Conservation (phyloP, 1,140 invertebrate genomes). For the Platyscapa corneri region DNA sequence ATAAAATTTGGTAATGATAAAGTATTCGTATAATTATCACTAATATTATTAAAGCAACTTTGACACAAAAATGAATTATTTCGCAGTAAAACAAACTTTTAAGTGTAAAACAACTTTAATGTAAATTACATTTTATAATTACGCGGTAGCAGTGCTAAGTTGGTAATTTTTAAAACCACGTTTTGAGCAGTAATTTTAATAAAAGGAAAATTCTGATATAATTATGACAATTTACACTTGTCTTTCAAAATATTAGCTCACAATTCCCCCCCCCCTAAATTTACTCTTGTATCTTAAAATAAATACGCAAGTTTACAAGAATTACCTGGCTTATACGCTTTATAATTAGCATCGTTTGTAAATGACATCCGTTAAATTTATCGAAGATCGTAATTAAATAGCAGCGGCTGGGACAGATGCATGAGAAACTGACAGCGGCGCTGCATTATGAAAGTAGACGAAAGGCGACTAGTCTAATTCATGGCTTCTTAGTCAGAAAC, state of each 20-base stretch:
- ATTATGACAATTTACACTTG: background rate
- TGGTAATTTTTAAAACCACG: too few species aligned
- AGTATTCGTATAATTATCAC: too few species aligned
- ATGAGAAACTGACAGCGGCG: background rate
- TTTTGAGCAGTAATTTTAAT: background rate
- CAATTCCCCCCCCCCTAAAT: background rate
- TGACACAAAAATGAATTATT: background rate
- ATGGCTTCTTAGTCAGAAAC: conserved; percentile 52
- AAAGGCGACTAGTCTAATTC: conserved; percentile 40
- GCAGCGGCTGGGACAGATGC: conserved; percentile 10
- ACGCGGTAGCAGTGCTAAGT: too few species aligned
- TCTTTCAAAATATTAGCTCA: background rate
- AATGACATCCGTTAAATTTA: background rate
- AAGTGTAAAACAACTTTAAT: too few species aligned
- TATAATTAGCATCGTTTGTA: background rate
- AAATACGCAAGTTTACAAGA: background rate
- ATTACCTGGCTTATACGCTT: background rate
- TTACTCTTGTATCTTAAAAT: background rate
- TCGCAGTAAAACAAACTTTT: background rate
- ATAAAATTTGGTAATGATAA: too few species aligned
- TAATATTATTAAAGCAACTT: too few species aligned
- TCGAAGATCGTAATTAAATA: background rate
- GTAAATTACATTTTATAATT: too few species aligned
- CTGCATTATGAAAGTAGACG: conserved; percentile 19
- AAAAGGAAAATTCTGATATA: background rate